Conservation (phyloP, 1,140 invertebrate species). For the Zaprionus ornatus region DNA sequence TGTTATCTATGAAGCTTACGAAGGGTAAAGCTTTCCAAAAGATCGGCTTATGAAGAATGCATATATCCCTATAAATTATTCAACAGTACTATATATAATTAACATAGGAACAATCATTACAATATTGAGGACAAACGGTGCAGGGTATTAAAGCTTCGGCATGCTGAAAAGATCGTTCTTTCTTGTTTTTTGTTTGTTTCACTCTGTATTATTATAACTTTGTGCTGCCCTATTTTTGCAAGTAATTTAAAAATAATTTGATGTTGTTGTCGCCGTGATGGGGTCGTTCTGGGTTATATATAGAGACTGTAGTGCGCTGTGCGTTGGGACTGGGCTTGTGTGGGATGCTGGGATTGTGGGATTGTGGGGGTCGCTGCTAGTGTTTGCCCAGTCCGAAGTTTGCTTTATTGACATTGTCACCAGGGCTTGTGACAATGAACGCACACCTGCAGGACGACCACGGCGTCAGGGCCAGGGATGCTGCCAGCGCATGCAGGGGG, state of each 20-base stretch:
- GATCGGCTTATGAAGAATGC: too few species aligned
- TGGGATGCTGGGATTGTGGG: neutral
- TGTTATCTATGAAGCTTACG: too few species aligned
- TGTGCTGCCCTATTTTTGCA: slow-evolving; percentile 57
- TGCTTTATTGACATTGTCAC: slow-evolving; percentile 79
- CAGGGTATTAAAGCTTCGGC: neutral
- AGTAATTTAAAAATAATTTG: slow-evolving; percentile 79
- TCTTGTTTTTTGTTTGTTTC: slow-evolving; percentile 18
- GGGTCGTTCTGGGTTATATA: neutral
- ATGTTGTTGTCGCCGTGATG: slow-evolving; percentile 42
- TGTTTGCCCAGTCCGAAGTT: slow-evolving; percentile 51
- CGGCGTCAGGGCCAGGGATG: slow-evolving; percentile 3
- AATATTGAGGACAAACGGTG: too few species aligned
- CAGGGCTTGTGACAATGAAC: slow-evolving; percentile 60
- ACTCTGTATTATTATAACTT: slow-evolving; percentile 57
- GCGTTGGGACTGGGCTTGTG: neutral
- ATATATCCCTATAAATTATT: too few species aligned
- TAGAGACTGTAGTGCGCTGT: neutral
- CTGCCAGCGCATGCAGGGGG: too few species aligned
- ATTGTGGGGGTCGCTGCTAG: neutral
- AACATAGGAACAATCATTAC: too few species aligned
- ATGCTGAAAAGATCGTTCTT: neutral
- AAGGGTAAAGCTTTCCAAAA: too few species aligned
- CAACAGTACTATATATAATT: too few species aligned
- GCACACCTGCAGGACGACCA: slow-evolving; percentile 53